These are phyloP conservation scores for Deilephila elpenor DNA, from an alignment of 2,888 invertebrate species.

Conservation along the genomic window DNA sequence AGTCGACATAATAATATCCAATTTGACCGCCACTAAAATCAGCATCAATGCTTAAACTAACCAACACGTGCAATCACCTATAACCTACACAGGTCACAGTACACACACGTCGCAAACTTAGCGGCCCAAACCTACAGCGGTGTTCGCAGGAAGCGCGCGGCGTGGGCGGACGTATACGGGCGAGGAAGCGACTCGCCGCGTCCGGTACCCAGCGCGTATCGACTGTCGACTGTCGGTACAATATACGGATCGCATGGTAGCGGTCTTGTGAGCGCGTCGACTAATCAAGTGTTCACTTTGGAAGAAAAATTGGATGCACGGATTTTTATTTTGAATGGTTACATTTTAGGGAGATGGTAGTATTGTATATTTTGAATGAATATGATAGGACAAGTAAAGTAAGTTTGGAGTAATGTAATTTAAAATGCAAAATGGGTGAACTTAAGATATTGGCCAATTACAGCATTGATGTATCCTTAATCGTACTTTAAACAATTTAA, in stretches of 20 bases:
- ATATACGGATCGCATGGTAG: slow-evolving; percentile 27
- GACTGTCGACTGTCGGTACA: slow-evolving; percentile 31
- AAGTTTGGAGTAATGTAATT: too few species aligned
- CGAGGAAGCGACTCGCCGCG: slow-evolving; percentile 53
- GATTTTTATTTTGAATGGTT: background rate
- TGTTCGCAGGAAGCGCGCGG: slow-evolving; percentile 51
- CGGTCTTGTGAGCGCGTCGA: background rate
- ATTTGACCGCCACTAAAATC: too few species aligned
- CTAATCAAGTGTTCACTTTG: background rate
- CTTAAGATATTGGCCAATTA: too few species aligned
- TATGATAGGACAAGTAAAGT: too few species aligned
- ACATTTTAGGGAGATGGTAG: background rate
- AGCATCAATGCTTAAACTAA: too few species aligned
- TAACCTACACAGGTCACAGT: background rate
- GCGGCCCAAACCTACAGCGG: slow-evolving; percentile 31
- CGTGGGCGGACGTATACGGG: slow-evolving; percentile 58
- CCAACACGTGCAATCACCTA: too few species aligned
- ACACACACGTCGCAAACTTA: slow-evolving; percentile 16
- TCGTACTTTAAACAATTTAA: too few species aligned
- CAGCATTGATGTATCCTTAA: too few species aligned
- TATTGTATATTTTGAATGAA: too few species aligned
- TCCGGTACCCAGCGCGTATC: slow-evolving; percentile 48
- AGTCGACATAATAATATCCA: too few species aligned
- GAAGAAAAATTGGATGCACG: background rate
- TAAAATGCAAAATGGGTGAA: too few species aligned